These are phyloP conservation scores for Tilapia sparmanii DNA, from an alignment of 2,113 vertebrate species.

Conservation along the genomic window DNA sequence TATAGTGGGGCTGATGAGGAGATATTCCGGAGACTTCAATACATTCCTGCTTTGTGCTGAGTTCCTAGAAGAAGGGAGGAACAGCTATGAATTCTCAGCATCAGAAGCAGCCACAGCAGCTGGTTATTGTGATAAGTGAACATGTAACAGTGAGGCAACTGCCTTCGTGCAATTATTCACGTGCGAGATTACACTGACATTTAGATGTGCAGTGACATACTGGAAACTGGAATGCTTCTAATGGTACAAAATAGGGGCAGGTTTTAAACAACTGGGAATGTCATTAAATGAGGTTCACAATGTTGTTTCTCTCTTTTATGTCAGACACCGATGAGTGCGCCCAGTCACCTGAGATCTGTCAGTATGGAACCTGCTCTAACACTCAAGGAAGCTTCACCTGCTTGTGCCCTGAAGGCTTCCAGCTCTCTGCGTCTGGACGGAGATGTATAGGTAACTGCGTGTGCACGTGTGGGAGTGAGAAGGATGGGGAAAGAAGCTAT, in stretches of 20 bases:
- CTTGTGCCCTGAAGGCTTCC: constrained; percentile 86
- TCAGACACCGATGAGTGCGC: constrained; percentile 93
- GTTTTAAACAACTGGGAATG: not conserved
- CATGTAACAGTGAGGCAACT: constrained; percentile 4
- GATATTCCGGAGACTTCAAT: constrained; percentile 57
- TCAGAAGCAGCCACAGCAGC: constrained; percentile 37
- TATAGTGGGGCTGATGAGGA: constrained; percentile 50
- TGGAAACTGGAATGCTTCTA: not conserved
- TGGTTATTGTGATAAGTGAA: constrained; percentile 25
- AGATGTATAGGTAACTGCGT: constrained; percentile 84
- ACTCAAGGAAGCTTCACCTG: constrained; percentile 91
- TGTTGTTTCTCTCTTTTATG: constrained; percentile 18
- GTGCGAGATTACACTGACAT: not conserved
- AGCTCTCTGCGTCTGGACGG: constrained; percentile 83
- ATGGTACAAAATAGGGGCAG: not conserved
- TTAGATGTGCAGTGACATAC: not conserved
- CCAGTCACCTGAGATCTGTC: constrained; percentile 84
- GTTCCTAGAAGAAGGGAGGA: constrained; percentile 54
- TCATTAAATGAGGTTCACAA: not conserved
- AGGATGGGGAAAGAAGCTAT: not conserved
- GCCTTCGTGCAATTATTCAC: not conserved
- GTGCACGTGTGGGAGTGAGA: not conserved
- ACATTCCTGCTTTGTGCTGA: constrained; percentile 52
- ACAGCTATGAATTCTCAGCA: constrained; percentile 26
- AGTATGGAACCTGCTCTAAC: constrained; percentile 89